phyloP scores from a whole-genome alignment of 2,797 vertebrate species.

The Adelosebastes latens region DNA sequence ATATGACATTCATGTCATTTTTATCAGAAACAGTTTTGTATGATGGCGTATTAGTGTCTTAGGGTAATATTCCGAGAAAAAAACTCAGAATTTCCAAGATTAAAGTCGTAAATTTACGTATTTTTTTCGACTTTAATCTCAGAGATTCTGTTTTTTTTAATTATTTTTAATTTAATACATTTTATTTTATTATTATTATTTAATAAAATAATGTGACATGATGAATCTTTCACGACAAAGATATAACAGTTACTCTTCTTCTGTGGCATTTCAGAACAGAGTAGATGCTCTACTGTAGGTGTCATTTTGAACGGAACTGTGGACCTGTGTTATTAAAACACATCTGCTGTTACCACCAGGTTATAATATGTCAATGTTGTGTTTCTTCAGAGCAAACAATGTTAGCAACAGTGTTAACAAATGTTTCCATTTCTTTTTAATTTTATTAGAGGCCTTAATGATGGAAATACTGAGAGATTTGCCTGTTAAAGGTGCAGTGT shows the following conservation, averaged over 20 bases:
- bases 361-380: background rate
- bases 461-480: background rate
- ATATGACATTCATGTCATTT: background rate
- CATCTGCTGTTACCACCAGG: background rate
- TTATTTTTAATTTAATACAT: no score
- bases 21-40: background rate
- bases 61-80: no score
- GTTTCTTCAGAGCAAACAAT: background rate
- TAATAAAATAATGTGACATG: background rate
- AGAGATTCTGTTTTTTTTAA: no score
- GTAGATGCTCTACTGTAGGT: background rate
- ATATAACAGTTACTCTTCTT: background rate
- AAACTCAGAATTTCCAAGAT: no score
- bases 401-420: background rate
- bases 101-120: no score
- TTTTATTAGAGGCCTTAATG: background rate
- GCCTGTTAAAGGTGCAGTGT: background rate
- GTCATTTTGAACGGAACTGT: background rate
- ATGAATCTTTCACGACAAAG: background rate
- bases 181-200: no score
- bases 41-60: no score
- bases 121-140: no score
- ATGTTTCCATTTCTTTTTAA: background rate
- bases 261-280: background rate
- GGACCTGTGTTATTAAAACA: background rate